Percentiles rank a stretch among this genome's conserved stretches.
phyloP scores from a whole-genome alignment of 2,797 vertebrate genomes.

The Chanos chanos region DNA sequence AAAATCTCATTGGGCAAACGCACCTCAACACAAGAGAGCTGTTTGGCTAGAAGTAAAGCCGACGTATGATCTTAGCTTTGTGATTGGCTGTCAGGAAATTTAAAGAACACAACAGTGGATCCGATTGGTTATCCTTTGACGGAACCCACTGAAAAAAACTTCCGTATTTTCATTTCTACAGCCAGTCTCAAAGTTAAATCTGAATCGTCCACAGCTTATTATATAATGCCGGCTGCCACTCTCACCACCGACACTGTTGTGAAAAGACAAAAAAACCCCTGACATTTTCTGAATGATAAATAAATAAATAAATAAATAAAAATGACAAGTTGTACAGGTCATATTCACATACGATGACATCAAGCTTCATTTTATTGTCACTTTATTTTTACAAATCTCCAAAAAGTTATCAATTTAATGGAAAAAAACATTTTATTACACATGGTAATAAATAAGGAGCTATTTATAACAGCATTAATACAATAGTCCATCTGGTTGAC shows the following conservation, averaged over 20 bases:
- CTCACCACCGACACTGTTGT: too few relatives aligned
- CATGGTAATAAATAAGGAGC: constrained; percentile 82
- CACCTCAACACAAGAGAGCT: constrained; percentile 15
- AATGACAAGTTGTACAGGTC: constrained; percentile 25
- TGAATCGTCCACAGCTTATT: too few relatives aligned
- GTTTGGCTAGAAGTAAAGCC: constrained; percentile 52
- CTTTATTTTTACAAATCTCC: constrained; percentile 50
- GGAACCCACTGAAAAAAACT: neutral
- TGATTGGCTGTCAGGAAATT: constrained; percentile 36
- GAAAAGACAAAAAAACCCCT: too few relatives aligned
- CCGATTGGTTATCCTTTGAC: constrained; percentile 34
- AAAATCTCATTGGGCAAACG: constrained; percentile 53
- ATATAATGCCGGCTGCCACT: too few relatives aligned
- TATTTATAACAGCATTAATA: constrained; percentile 71
- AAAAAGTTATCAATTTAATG: constrained; percentile 45
- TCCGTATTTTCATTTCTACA: neutral
- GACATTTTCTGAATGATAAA: too few relatives aligned
- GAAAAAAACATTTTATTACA: constrained; percentile 95
- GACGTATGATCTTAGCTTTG: neutral
- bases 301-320: neutral
- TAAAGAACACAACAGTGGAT: constrained; percentile 33
- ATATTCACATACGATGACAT: constrained; percentile 52
- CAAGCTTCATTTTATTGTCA: constrained; percentile 51
- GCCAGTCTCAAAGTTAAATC: too few relatives aligned
- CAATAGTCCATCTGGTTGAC: constrained; percentile 32